These are phyloP conservation scores for Pachydiplax longipennis DNA, from an alignment of 2,888 invertebrate genomes.

Conservation along the genomic window DNA sequence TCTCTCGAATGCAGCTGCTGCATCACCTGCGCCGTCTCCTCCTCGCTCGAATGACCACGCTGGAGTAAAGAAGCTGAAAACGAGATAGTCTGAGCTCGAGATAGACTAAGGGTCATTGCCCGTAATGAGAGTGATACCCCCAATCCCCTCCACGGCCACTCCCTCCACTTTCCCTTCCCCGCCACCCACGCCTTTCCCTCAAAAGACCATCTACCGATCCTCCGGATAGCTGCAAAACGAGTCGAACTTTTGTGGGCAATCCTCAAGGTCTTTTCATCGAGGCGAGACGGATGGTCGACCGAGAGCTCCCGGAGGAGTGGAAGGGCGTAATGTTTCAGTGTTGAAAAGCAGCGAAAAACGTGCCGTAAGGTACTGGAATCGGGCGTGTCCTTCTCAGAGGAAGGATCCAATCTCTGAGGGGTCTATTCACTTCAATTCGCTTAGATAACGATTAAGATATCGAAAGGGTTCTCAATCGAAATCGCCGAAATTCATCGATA, in stretches of 20 bases:
- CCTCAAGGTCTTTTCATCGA: neutral
- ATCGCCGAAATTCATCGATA: no score
- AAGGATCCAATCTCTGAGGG: neutral
- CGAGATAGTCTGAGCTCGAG: conserved; percentile 5
- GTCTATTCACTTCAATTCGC: no score
- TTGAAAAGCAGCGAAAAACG: neutral
- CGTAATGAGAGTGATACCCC: conserved; percentile 25
- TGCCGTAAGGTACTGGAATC: neutral
- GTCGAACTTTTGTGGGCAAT: neutral
- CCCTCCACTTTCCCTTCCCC: neutral
- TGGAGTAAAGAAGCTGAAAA: neutral
- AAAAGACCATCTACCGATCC: neutral
- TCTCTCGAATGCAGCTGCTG: conserved; percentile 12
- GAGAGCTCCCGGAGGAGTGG: neutral
- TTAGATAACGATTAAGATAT: no score
- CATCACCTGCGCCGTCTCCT: conserved; percentile 12
- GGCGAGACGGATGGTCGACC: neutral
- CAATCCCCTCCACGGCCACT: neutral
- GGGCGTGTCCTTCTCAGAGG: neutral
- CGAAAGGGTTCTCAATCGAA: no score
- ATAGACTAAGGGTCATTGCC: conserved; percentile 30
- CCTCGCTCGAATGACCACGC: conserved; percentile 3
- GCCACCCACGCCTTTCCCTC: neutral
- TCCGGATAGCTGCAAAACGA: neutral
- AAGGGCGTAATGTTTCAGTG: neutral